phyloP scores from a whole-genome alignment of 2,797 vertebrate genomes.

The Erithacus rubecula region DNA sequence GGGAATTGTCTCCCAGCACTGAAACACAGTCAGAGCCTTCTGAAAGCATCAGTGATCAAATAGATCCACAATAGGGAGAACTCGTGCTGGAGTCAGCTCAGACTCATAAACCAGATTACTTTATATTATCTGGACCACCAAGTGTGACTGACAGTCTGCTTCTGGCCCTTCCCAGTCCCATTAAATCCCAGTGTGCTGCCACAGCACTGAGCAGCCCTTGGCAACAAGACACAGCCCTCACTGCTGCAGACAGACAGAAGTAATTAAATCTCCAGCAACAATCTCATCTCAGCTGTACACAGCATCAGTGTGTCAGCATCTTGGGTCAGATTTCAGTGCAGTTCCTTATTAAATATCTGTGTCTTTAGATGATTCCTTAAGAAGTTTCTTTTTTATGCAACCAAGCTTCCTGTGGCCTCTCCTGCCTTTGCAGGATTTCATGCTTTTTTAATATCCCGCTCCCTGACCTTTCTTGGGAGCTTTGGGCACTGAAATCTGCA shows the following conservation, averaged over 20 bases:
- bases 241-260: neutral
- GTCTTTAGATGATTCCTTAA: neutral
- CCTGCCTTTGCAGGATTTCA: neutral
- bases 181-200: neutral
- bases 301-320: neutral
- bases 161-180: neutral
- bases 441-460: neutral
- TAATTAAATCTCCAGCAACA: neutral
- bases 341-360: neutral
- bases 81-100: neutral
- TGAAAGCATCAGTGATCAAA: neutral
- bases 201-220: rapidly evolving
- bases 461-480: neutral
- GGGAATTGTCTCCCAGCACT: neutral
- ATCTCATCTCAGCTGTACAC: neutral
- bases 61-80: neutral
- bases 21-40: neutral
- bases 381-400: neutral
- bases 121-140: neutral
- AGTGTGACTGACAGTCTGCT: neutral
- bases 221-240: neutral
- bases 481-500: neutral
- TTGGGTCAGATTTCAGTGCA: neutral
- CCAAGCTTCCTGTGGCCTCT: neutral
- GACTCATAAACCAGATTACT: neutral